Conservation (phyloP, 2,888 invertebrate species). For the Carabus problematicus region DNA sequence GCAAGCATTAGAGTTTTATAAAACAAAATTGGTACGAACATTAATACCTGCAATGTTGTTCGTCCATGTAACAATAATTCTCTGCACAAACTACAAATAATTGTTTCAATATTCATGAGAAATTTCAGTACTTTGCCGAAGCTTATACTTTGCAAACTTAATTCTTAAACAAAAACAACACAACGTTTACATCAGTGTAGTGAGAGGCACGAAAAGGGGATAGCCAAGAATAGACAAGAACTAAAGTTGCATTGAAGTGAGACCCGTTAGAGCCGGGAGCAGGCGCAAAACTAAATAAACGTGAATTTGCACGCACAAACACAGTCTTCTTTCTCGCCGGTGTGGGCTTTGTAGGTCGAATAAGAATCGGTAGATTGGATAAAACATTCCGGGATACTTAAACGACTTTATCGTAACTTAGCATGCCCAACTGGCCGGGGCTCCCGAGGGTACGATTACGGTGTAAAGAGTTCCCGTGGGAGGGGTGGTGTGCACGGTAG, state of each 20-base stretch:
- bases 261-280: background rate
- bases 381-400: conserved; percentile 45
- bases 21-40: too few species aligned
- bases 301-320: conserved; percentile 7
- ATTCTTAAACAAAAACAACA: too few species aligned
- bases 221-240: background rate
- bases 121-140: background rate
- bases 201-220: too few species aligned
- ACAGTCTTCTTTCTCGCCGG: background rate
- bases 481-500: conserved; percentile 14
- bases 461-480: conserved; percentile 35
- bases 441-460: conserved; percentile 40
- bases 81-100: too few species aligned
- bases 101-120: conserved; percentile 12
- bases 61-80: too few species aligned
- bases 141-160: background rate
- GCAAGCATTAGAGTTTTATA: too few species aligned
- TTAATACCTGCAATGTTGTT: too few species aligned
- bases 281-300: conserved; percentile 13
- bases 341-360: conserved; percentile 22
- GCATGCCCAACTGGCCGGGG: conserved; percentile 32
- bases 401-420: conserved; percentile 49
- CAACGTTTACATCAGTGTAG: too few species aligned
- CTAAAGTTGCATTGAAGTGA: conserved; percentile 2
- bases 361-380: conserved; percentile 42